Percentiles rank a stretch among this genome's conserved stretches.
Conservation (phyloP, 92 coral and sea anemone genomes). For the Paramuricea clavata region DNA sequence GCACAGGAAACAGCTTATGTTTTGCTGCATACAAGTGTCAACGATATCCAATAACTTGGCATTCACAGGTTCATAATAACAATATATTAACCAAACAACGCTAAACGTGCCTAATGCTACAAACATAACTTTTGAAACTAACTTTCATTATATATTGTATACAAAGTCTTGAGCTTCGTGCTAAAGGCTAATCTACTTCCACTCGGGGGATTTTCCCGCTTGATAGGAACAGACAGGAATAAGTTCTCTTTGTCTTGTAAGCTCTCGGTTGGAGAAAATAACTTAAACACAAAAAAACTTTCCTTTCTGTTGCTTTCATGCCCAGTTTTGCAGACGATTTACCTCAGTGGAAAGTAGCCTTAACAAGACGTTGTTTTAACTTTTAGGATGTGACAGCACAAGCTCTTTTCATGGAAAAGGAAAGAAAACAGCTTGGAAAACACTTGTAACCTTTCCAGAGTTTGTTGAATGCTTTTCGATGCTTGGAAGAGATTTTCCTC, state of each 20-base stretch:
- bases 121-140: not conserved
- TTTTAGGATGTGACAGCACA: conserved; percentile 32
- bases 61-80: no score
- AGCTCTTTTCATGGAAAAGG: conserved; percentile 50
- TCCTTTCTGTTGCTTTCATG: not conserved
- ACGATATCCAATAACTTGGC: conserved; percentile 48
- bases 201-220: no score
- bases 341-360: no score
- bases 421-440: not conserved
- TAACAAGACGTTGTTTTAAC: not conserved
- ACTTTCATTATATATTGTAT: no score
- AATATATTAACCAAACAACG: no score
- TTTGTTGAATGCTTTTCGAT: not conserved
- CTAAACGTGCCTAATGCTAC: no score
- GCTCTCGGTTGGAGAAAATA: no score
- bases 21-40: conserved; percentile 32
- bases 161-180: no score
- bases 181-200: no score
- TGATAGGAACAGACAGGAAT: no score
- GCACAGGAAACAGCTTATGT: conserved; percentile 58
- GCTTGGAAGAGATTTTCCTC: conserved; percentile 1
- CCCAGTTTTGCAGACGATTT: not conserved
- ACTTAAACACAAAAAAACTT: no score
- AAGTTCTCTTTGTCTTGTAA: no score
- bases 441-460: not conserved